A percentile compares a stretch with the other conserved stretches of the same genome.
phyloP scores from a whole-genome alignment of 2,888 invertebrate genomes.

The Nomada lathburiana region DNA sequence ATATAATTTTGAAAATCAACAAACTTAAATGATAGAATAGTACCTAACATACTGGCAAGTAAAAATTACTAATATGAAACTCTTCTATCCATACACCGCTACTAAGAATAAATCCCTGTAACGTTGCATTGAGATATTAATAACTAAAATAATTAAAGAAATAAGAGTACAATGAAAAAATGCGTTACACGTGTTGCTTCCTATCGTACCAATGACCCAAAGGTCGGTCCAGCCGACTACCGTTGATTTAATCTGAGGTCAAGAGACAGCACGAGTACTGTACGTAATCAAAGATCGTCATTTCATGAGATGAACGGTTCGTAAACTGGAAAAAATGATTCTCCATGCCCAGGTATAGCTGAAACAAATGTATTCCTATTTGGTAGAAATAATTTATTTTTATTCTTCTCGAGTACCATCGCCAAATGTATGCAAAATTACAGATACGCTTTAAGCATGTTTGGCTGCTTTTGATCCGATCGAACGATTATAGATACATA shows the following conservation, averaged over 20 bases:
- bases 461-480: not conserved
- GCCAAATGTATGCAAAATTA: not conserved
- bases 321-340: not conserved
- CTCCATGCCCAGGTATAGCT: not conserved
- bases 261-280: constrained; percentile 45
- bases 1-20: no score
- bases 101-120: not conserved
- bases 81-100: no score
- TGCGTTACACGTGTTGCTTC: constrained; percentile 62
- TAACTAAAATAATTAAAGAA: not conserved
- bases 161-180: constrained; percentile 30
- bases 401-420: not conserved
- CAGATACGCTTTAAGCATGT: not conserved
- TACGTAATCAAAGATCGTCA: constrained; percentile 37
- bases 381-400: not conserved
- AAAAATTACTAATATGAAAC: no score
- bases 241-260: constrained; percentile 70
- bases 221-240: constrained; percentile 56
- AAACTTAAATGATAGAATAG: no score
- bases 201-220: constrained; percentile 63
- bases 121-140: not conserved
- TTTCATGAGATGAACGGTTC: constrained; percentile 46
- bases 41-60: no score
- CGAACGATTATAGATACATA: not conserved
- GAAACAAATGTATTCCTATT: not conserved